Evolutionary conservation across 2,797 vertebrate species (phyloP).

Genomic region (Sebastes steindachneri): DNA sequence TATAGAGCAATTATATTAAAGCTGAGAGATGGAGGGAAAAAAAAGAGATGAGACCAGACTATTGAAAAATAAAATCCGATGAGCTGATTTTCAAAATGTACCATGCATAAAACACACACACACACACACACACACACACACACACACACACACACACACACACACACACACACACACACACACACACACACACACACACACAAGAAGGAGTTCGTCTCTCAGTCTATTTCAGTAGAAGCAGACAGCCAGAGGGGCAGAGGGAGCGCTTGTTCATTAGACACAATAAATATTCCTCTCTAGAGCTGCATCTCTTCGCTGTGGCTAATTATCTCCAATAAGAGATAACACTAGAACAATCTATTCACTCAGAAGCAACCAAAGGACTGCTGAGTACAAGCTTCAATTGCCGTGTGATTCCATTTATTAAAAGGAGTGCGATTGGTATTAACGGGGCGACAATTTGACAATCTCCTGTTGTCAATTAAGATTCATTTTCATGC

Average conservation of each 20-base stretch:
- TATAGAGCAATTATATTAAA: neutral
- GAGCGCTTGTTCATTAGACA: neutral
- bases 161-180: no score
- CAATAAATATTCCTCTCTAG: neutral
- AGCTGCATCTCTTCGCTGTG: constrained; percentile 12
- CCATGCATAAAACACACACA: neutral
- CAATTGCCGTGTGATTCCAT: neutral
- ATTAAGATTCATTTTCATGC: neutral
- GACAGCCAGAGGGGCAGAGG: neutral
- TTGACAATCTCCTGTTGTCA: neutral
- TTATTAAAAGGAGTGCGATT: neutral
- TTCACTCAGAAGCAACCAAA: neutral
- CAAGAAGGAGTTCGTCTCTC: neutral
- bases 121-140: neutral
- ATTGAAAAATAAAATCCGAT: neutral
- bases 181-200: constrained; percentile 1
- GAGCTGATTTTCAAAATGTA: neutral
- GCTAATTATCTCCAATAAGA: constrained; percentile 17
- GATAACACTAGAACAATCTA: neutral
- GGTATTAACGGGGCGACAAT: neutral
- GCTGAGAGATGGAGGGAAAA: neutral
- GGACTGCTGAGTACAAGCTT: neutral
- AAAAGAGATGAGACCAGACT: neutral
- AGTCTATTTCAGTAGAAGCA: neutral
- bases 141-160: no score